These are phyloP conservation scores for Rhyzopertha dominica DNA, from an alignment of 1,140 invertebrate genomes.

Conservation along the genomic window DNA sequence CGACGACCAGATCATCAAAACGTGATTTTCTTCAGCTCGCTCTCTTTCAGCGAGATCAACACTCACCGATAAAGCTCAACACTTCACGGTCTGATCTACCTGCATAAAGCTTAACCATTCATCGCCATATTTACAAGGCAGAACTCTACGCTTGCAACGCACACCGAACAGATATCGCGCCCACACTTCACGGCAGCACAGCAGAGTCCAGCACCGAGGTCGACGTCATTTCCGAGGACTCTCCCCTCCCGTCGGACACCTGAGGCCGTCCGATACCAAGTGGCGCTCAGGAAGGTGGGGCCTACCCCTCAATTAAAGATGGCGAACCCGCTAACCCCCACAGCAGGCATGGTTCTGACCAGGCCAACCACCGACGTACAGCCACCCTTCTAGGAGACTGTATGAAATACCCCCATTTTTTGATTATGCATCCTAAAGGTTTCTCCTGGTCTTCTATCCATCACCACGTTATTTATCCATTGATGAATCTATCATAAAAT, in stretches of 20 bases:
- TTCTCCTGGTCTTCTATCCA: background rate
- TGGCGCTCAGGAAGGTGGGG: background rate
- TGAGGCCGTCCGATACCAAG: background rate
- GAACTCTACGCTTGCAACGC: no score
- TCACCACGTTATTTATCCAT: background rate
- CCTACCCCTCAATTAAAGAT: background rate
- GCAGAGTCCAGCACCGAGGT: no score
- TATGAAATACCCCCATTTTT: constrained; percentile 5
- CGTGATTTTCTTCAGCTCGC: no score
- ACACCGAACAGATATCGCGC: no score
- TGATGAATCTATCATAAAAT: constrained; percentile 42
- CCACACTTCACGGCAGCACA: no score
- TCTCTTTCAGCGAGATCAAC: no score
- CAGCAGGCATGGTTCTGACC: background rate
- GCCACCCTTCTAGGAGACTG: no score
- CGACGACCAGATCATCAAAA: no score
- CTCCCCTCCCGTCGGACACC: background rate
- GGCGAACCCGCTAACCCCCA: background rate
- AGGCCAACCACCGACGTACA: background rate
- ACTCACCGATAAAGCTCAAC: no score
- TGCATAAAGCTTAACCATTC: no score
- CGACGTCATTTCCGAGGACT: background rate
- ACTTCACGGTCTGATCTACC: no score
- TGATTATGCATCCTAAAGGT: background rate
- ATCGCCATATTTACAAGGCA: no score